Evolutionary conservation across 2,113 vertebrate genomes (phyloP), one percentile per base, ranked within the genome.

Genomic region (Podilymbus podiceps): DNA sequence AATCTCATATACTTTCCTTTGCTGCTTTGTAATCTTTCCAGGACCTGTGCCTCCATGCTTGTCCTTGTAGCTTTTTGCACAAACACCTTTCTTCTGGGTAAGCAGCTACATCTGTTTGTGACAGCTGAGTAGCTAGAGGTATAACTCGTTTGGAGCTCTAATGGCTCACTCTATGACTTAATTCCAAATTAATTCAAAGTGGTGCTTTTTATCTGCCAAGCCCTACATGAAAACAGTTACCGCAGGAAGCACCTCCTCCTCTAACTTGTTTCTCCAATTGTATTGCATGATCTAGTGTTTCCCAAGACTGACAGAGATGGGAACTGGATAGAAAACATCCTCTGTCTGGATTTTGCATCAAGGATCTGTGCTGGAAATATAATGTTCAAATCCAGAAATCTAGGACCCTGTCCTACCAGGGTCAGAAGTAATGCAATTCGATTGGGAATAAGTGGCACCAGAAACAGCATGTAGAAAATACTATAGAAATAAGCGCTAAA

Each of bases 11-110:
- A 76, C 72, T 94, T 95, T 95, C 73, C 24, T 50, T 53, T 46
- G 30, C 22, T 78, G 83, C 90, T 46, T 75, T 93, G 90, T 89
- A 97, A 97, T 60, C 87, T 95, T 96, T 79, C 73, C 77, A 96
- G 78, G 97, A 94, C 15, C 46, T 33, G 33, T 52, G 15, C 52
- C 94, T 90, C 85, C 52, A 78, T 19, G 75, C 58, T 93, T 96
- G 89, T 85, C 89, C 96, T 69, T 88, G 69, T 62, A 93, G 85
- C 58, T 74, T 95, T 96, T 90, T 95, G 79, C 91, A 95, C 1
- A 30, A 80, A 96, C 85, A 96, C 23, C 75, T 73, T 60, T 94
- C 78, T 91, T 95, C 94, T 86, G 89, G 89, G 78, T 93, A 85
- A 88, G 92, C 47, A 96, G 90, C 96, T 88, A 88, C 88, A 92